phyloP scores from a whole-genome alignment of 2,888 invertebrate species.

The Synergus japonicus region DNA sequence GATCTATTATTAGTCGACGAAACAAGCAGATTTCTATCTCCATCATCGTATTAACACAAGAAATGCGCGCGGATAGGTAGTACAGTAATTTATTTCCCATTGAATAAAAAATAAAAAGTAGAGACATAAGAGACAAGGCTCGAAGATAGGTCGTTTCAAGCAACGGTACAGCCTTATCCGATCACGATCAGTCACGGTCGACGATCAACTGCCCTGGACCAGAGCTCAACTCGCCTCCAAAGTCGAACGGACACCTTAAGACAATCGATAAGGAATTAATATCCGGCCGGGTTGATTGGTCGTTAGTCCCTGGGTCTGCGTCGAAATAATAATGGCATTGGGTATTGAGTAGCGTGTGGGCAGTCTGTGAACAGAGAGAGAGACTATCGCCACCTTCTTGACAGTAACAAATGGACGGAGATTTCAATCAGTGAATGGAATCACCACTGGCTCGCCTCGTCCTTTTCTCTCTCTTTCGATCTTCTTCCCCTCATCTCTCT shows the following conservation, averaged over 20 bases:
- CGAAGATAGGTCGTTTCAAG: constrained; percentile 55
- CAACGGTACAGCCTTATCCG: constrained; percentile 57
- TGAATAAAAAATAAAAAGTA: constrained; percentile 46
- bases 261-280: constrained; percentile 74
- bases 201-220: constrained; percentile 50
- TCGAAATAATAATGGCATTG: constrained; percentile 75
- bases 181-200: constrained; percentile 58
- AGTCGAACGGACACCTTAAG: constrained; percentile 62
- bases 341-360: constrained; percentile 69
- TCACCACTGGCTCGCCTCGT: constrained; percentile 78
- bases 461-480: constrained; percentile 60
- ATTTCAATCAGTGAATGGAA: constrained; percentile 86
- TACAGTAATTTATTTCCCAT: constrained; percentile 46
- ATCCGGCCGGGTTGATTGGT: constrained; percentile 73
- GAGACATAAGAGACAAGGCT: constrained; percentile 48
- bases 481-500: constrained; percentile 50
- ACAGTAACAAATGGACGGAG: constrained; percentile 89
- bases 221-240: constrained; percentile 52
- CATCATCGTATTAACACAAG: constrained; percentile 31
- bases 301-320: constrained; percentile 68
- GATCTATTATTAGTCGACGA: constrained; percentile 19
- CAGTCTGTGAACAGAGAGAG: constrained; percentile 64
- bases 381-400: constrained; percentile 79
- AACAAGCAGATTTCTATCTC: constrained; percentile 12
- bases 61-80: constrained; percentile 37